Evolutionary conservation across 2,113 vertebrate species (phyloP), one percentile per base, ranked within the genome.

Genomic region (Prionailurus bengalensis): DNA sequence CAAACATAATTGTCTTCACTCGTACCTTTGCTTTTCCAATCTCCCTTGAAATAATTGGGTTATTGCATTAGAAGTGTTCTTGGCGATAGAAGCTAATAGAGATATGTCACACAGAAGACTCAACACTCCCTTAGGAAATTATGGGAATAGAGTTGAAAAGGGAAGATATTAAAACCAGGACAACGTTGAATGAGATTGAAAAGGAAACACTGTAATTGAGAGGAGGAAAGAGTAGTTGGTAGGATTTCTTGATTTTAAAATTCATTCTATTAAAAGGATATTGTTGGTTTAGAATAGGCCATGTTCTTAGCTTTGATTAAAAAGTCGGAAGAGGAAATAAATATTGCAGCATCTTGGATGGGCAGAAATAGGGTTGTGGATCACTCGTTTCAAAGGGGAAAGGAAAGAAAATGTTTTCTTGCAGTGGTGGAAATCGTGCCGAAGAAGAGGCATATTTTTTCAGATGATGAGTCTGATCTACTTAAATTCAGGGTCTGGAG

Each of bases 21-120:
- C 66, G 45, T 66, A 95, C 78, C 25, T 82, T 90, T 71, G 85
- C 91, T 89, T 96, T 97, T 98, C 74, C 23, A 94, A 48, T 97
- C 76, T 98, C 89, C 95, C 98, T 97, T 94, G 97, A 27, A 89
- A 76, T 94, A 98, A 98, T 96, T 96, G 88, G 51, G 23, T 97
- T 98, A 97, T 96, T 95, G 92, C 96, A 90, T 42, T 84, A 86
- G 92, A 94, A 97, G 71, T 29, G 27, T 95, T 98, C 95, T 74
- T 91, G 90, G 61, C 25, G 88, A 80, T 39, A 78, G 95, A 95
- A 94, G 70, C 63, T 97, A 95, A 97, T 97, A 94, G 79, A 94
- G 91, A 98, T 95, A 33, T 70, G 45, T 39, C 97, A 29, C 61
- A 12, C 36, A 68, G 95, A 96, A 91, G 82, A n/a, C 51, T 85